Conservation (phyloP, 2,888 invertebrate species). For the Tenthredo amoena region DNA sequence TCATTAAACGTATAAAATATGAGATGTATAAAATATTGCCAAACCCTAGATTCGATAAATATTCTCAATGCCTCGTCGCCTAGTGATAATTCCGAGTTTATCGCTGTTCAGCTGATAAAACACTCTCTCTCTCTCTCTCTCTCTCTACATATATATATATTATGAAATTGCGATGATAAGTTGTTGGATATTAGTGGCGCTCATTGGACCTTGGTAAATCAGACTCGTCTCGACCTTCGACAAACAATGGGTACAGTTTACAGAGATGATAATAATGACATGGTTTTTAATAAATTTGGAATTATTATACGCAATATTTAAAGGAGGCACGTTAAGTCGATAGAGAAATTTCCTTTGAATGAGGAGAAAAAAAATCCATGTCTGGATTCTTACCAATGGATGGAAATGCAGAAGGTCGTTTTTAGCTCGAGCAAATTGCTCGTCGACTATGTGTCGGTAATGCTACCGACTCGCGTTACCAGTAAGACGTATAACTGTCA, state of each 20-base stretch:
- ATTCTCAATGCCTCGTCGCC: background rate
- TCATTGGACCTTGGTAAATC: background rate
- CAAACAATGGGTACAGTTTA: background rate
- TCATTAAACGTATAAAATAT: background rate
- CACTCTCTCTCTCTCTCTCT: background rate
- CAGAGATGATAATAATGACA: background rate
- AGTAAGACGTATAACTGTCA: background rate
- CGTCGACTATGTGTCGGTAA: constrained; percentile 30
- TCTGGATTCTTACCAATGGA: constrained; percentile 2
- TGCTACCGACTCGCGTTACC: background rate
- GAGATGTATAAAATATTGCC: background rate
- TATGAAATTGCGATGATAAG: background rate
- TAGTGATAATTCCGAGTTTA: background rate
- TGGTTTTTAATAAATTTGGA: background rate
- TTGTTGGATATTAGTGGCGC: background rate
- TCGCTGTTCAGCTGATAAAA: background rate
- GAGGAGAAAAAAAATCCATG: background rate
- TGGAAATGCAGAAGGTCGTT: constrained; percentile 33
- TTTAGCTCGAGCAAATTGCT: constrained; percentile 1
- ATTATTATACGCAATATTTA: background rate
- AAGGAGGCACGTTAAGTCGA: background rate
- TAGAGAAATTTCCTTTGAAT: background rate
- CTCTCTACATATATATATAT: background rate
- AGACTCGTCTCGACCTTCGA: background rate
- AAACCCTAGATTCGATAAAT: background rate